Percentiles rank a stretch among this genome's conserved stretches.
These are phyloP conservation scores for Megalonaias nervosa DNA, from an alignment of 1,140 invertebrate genomes.

Conservation along the genomic window DNA sequence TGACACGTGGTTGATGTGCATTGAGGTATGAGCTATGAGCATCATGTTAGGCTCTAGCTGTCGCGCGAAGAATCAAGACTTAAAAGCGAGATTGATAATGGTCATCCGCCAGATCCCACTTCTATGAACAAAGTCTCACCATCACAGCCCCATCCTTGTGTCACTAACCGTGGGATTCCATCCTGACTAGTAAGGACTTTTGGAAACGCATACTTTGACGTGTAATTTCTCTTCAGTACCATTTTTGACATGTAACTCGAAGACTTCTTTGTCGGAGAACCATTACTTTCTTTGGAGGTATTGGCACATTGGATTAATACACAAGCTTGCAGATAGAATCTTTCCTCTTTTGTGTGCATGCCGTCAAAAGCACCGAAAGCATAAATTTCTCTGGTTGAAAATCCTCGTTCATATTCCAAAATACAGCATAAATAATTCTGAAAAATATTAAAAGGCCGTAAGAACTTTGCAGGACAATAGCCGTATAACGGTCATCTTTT, in stretches of 20 bases:
- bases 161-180: constrained; percentile 9
- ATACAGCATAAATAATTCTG: constrained; percentile 43
- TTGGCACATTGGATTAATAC: constrained; percentile 42
- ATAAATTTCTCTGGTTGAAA: constrained; percentile 21
- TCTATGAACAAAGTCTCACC: no score
- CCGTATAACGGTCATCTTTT: constrained; percentile 8
- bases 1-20: no score
- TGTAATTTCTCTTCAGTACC: constrained; percentile 28
- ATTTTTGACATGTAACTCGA: constrained; percentile 22
- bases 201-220: constrained; percentile 17
- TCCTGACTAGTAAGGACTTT: constrained; percentile 23
- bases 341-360: constrained; percentile 25
- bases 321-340: constrained; percentile 48
- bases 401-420: constrained; percentile 30
- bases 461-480: background rate
- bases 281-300: constrained; percentile 9
- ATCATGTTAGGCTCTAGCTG: no score
- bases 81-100: no score
- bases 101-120: no score
- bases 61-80: no score
- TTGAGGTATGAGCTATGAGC: no score
- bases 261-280: constrained; percentile 11
- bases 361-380: constrained; percentile 51
- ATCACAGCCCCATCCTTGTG: background rate
- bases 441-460: constrained; percentile 32